Evolutionary conservation across 2,797 vertebrate species (phyloP).

Genomic region (Sebastes nivosus): DNA sequence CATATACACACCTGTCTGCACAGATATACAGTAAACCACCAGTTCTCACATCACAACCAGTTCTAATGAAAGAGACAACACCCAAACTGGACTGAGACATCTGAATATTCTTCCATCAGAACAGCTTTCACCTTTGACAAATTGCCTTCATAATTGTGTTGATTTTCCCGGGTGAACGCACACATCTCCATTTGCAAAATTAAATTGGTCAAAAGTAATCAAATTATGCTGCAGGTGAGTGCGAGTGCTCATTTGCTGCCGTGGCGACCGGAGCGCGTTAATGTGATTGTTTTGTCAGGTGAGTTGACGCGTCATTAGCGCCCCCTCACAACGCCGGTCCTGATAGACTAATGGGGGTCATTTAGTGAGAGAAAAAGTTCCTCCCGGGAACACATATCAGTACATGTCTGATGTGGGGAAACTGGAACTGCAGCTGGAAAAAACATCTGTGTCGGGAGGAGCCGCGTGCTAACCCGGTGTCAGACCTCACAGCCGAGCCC

Average conservation of each 20-base stretch:
- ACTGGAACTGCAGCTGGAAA: conserved; percentile 29
- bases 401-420: conserved; percentile 9
- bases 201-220: conserved; percentile 77
- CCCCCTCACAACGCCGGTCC: neutral
- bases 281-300: conserved; percentile 78
- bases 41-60: neutral
- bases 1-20: neutral
- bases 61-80: neutral
- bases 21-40: neutral
- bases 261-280: conserved; percentile 66
- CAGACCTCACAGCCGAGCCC: neutral
- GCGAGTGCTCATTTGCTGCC: conserved; percentile 50
- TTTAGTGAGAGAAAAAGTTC: conserved; percentile 48
- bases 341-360: conserved; percentile 64
- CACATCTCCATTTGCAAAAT: conserved; percentile 66
- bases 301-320: conserved; percentile 72
- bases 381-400: conserved; percentile 12
- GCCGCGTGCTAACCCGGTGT: conserved; percentile 6
- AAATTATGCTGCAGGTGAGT: conserved; percentile 75
- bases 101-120: conserved; percentile 38
- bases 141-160: conserved; percentile 55
- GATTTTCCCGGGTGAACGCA: conserved; percentile 52
- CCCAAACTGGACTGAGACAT: neutral
- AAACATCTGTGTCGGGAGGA: conserved; percentile 47
- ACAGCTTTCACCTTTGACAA: conserved; percentile 58